Base-by-base conservation (phyloP, 2,888 invertebrate species). In the Acrocera orbiculus region DNA sequence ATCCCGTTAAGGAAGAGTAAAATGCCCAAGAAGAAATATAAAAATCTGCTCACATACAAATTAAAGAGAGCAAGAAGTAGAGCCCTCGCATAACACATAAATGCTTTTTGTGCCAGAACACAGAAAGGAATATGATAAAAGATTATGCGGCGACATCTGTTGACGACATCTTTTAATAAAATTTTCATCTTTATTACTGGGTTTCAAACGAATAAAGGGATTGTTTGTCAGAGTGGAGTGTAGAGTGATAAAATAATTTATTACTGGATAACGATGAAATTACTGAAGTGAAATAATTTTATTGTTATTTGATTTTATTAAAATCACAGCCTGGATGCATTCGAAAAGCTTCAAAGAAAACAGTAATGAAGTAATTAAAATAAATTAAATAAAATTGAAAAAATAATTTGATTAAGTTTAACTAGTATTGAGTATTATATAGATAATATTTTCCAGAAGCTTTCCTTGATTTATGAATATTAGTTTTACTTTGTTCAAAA, bases 111-210 rank as follows among this genome's bases (percentile, higher is more conserved):
- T 54, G 54, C 53, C 50, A 53, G 48, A 49, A 50, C 47, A 52
- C 51, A 54, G 56, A n/a, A 56, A 60, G 53, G 56, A 60, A 55
- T 55, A 58, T 53, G 58, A 59, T 60, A 60, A 59, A 59, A 60
- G 60, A 59, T 60, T 60, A 58, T 58, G 52, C 48, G 51, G 52
- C 49, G 55, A 55, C 60, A 60, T 61, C 61, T 60, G 60, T 52
- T 57, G 53, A 50, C 53, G 60, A 60, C 60, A 60, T 58, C 58
- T 59, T 59, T 60, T 60, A 60, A 60, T 61, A 60, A 59, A 61
- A 61, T 57, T 58, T 59, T 60, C 60, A 60, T 60, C 60, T 58
- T 58, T 60, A 61, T 60, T 60, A 56, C 56, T 49, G 52, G 54
- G 55, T 54, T 57, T 57, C 20, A 31, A 16, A 22, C 22, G 27